Base-by-base conservation (phyloP, 1,140 invertebrate genomes). In the Drosophila miranda region DNA sequence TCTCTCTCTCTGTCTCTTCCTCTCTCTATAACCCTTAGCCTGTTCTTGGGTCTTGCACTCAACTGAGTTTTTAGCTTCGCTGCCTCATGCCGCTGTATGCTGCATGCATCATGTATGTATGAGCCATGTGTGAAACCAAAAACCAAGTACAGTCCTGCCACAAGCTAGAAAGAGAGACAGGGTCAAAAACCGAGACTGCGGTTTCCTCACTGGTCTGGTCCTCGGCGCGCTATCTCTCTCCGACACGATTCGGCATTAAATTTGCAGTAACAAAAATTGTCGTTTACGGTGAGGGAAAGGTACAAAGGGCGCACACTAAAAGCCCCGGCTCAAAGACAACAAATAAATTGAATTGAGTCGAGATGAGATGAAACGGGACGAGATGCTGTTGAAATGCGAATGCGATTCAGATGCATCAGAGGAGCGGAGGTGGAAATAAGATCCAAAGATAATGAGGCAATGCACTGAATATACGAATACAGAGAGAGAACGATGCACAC, bases 191-290 rank as follows among this genome's bases (percentile, higher is more conserved):
- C 70, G 63, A 45, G 49, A 50, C 38, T 79, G 78, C 67, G 68
- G 72, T 69, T 76, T 55, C 46, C 30, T 11, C 30, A 6, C 28
- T 11, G 9, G 6, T 53, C 69, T 56, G 69, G 61, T n/a, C 48
- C 43, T 49, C 16, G 70, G 28, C 28, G 3, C 28, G 23, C 14
- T 21, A 2, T 6, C 55, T 13, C 26, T 14, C 62, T 34, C 45
- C 34, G 38, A 52, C 80, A 84, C 64, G 80, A 84, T 83, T 83
- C 46, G 75, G 69, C 81, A 86, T 86, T 86, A 86, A 86, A 86
- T 86, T 86, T 86, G 77, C 81, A 86, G 82, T 74, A 86, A 86
- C 82, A 87, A 81, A 86, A 86, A 86, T 86, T 86, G 81, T 84
- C 80, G 80, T 81, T 86, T 81, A 77, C 80, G 66, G 42, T 30